Conservation (phyloP, 2,888 invertebrate genomes). For the Archips xylosteana region DNA sequence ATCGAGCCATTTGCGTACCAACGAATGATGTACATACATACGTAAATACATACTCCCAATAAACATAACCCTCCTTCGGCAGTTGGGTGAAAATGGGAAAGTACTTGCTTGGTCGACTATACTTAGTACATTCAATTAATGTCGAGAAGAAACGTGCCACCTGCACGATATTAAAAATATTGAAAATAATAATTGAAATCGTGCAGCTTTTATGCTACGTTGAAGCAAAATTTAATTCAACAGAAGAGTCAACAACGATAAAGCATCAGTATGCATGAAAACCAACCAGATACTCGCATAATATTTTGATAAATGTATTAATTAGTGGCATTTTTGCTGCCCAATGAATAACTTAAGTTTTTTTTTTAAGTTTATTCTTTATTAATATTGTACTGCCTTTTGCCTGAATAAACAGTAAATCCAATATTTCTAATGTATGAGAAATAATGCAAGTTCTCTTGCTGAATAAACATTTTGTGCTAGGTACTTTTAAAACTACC, state of each 20-base stretch:
- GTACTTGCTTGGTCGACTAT: too few relatives aligned
- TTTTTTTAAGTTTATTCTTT: neutral
- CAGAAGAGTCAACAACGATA: neutral
- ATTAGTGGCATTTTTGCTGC: too few relatives aligned
- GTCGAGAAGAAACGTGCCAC: neutral
- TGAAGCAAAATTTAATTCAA: slow-evolving; percentile 7
- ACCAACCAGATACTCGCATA: neutral
- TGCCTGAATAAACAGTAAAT: too few relatives aligned
- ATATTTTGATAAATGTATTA: neutral
- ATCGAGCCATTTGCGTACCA: too few relatives aligned
- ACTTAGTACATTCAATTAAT: neutral
- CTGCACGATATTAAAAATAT: neutral
- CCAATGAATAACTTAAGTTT: too few relatives aligned
- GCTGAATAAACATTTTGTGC: neutral
- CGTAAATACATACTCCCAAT: too few relatives aligned
- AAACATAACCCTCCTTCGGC: too few relatives aligned
- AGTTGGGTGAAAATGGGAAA: too few relatives aligned
- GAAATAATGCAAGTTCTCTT: neutral
- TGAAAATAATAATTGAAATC: neutral
- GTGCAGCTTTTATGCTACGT: neutral
- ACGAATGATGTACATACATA: too few relatives aligned
- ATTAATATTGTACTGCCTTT: too few relatives aligned
- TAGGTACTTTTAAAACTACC: neutral
- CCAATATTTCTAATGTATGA: neutral
- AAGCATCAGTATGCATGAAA: neutral